A percentile compares a stretch with the other conserved stretches of the same genome.
Conservation (phyloP, 2,888 invertebrate genomes). For the Coenonympha glycerion region DNA sequence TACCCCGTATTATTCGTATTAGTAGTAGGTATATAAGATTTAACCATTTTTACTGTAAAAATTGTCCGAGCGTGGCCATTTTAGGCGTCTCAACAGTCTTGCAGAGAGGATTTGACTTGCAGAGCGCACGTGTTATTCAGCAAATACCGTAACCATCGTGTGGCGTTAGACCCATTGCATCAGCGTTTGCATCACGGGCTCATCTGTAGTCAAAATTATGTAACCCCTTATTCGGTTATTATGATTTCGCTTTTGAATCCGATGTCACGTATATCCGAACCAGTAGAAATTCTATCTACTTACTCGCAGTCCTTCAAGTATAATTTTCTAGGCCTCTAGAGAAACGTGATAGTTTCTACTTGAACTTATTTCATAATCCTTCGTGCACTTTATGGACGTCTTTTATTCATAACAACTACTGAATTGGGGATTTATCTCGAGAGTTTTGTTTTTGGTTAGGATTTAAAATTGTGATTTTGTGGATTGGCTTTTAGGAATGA, state of each 20-base stretch:
- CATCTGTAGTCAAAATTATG: conserved; percentile 32
- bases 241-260: conserved; percentile 32
- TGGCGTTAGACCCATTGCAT: conserved; percentile 28
- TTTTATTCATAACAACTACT: too few species aligned
- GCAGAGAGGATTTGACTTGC: conserved; percentile 33
- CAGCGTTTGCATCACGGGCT: conserved; percentile 31
- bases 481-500: too few species aligned
- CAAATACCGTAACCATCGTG: conserved; percentile 33
- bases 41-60: background rate
- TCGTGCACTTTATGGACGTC: background rate
- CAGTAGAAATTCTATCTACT: conserved; percentile 12
- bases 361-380: background rate
- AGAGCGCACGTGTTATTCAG: conserved; percentile 37
- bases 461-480: background rate
- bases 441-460: background rate
- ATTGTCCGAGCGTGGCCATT: conserved; percentile 16
- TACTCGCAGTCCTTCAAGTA: background rate
- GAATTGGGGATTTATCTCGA: too few species aligned
- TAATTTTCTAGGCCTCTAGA: background rate
- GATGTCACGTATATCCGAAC: conserved; percentile 15
- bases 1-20: too few species aligned
- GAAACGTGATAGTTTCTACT: background rate
- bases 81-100: conserved; percentile 25
- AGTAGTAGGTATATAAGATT: too few species aligned
- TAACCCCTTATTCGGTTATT: conserved; percentile 29